phyloP scores from a whole-genome alignment of 2,888 invertebrate species.

The Rhopalosiphum nymphaeae region DNA sequence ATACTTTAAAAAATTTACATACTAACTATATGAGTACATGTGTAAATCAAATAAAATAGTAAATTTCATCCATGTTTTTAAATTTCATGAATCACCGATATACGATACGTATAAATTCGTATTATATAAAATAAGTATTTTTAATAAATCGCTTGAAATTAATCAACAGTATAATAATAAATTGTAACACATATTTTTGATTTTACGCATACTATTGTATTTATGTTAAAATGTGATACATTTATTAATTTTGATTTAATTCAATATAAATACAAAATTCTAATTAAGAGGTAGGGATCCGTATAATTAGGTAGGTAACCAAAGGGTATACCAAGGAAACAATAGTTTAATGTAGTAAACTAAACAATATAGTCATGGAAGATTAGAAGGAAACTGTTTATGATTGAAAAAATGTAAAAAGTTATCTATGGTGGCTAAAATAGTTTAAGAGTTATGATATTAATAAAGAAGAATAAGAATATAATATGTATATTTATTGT shows the following conservation, averaged over 20 bases:
- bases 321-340: neutral
- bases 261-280: neutral
- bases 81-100: neutral
- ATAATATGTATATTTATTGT: neutral
- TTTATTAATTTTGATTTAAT: neutral
- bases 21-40: neutral
- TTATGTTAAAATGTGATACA: neutral
- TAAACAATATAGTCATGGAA: neutral
- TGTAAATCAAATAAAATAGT: neutral
- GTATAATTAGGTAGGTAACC: neutral
- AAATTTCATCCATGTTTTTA: neutral
- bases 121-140: neutral
- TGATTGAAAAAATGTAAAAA: neutral
- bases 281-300: neutral
- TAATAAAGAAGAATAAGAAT: neutral
- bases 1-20: no score
- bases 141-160: neutral
- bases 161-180: neutral
- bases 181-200: neutral
- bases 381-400: neutral
- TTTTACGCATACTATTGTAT: neutral
- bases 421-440: neutral
- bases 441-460: neutral
- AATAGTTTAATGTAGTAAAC: neutral
- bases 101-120: neutral